Percentiles rank a stretch among this genome's conserved stretches.
phyloP scores from a whole-genome alignment of 2,888 invertebrate genomes.

The Coenonympha arcania region DNA sequence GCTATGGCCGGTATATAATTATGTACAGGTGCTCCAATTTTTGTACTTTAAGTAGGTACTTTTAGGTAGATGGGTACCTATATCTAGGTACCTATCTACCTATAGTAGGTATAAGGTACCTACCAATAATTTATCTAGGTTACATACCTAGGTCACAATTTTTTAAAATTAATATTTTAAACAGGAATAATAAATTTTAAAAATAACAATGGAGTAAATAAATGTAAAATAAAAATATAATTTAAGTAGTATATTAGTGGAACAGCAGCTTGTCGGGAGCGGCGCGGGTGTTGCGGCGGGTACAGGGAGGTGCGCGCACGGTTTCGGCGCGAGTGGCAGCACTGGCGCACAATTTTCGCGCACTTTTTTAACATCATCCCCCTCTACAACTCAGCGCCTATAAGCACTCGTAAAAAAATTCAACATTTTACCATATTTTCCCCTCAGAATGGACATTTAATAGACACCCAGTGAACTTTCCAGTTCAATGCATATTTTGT shows the following conservation, averaged over 20 bases:
- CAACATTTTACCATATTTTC: slow-evolving; percentile 49
- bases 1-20: too few relatives aligned
- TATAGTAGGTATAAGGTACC: background rate
- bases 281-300: slow-evolving; percentile 18
- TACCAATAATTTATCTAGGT: too few relatives aligned
- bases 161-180: too few relatives aligned
- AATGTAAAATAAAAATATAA: background rate
- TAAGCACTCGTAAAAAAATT: slow-evolving; percentile 56
- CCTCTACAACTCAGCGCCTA: slow-evolving; percentile 67
- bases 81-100: too few relatives aligned
- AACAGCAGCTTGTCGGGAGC: slow-evolving; percentile 10
- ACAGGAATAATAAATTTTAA: background rate
- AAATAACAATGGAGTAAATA: background rate
- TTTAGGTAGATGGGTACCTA: background rate
- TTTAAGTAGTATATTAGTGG: slow-evolving; percentile 5
- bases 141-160: too few relatives aligned
- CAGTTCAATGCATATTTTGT: background rate
- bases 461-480: slow-evolving; percentile 32
- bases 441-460: slow-evolving; percentile 41
- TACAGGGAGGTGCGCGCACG: slow-evolving; percentile 38
- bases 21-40: too few relatives aligned
- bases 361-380: slow-evolving; percentile 51
- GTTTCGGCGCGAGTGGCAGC: slow-evolving; percentile 60
- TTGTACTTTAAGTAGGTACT: too few relatives aligned
- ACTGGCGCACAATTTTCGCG: slow-evolving; percentile 50